A percentile compares a stretch with the other conserved stretches of the same genome.
Evolutionary conservation across 2,888 invertebrate genomes (phyloP).

Genomic region (Scaptomyza tumidula): DNA sequence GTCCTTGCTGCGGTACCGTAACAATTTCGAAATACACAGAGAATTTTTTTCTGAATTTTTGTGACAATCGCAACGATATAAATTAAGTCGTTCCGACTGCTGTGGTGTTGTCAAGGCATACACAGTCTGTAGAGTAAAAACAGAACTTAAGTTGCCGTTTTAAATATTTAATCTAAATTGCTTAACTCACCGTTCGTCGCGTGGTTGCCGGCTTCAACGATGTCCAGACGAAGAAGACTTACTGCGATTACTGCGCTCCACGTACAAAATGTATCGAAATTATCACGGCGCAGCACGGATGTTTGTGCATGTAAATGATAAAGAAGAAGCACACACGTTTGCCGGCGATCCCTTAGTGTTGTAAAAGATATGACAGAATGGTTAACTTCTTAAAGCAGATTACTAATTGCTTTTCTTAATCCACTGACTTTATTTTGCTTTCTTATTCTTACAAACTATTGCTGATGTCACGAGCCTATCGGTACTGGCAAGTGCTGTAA

Average conservation of each 20-base stretch:
- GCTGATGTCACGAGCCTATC: neutral
- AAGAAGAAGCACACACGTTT: neutral
- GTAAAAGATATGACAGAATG: neutral
- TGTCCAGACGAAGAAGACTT: slow-evolving; percentile 12
- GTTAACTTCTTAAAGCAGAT: neutral
- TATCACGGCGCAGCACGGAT: neutral
- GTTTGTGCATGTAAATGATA: neutral
- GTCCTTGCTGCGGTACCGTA: neutral
- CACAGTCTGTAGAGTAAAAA: slow-evolving; percentile 14
- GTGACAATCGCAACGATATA: slow-evolving; percentile 12
- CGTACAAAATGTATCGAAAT: neutral
- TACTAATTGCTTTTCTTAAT: neutral
- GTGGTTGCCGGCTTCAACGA: slow-evolving; percentile 39
- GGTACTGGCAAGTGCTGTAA: slow-evolving; percentile 18
- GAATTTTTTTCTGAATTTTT: slow-evolving; percentile 24
- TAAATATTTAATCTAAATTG: neutral
- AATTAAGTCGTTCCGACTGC: slow-evolving; percentile 25
- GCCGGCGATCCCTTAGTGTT: neutral
- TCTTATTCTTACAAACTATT: too few species aligned
- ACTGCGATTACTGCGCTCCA: neutral
- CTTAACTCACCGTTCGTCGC: slow-evolving; percentile 31
- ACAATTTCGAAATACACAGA: slow-evolving; percentile 13
- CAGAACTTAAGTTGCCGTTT: neutral
- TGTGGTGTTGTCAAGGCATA: slow-evolving; percentile 33
- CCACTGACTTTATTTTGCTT: neutral